Conservation (phyloP, 2,888 invertebrate species). For the Zaprionus bogoriensis region DNA sequence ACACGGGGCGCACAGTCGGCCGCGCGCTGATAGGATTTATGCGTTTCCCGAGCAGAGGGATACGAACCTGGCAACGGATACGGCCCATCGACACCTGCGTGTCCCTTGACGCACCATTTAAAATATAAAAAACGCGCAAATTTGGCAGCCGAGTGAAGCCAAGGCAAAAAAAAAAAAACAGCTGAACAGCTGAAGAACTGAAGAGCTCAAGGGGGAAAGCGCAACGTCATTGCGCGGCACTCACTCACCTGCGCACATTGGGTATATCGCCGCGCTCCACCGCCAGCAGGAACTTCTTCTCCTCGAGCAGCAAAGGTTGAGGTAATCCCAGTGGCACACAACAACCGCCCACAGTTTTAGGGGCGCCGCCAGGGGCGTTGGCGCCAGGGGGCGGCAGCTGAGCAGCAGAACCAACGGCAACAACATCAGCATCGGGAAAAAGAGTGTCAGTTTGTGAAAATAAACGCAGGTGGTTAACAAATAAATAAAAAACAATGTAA, state of each 20-base stretch:
- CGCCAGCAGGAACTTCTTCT: constrained; percentile 95
- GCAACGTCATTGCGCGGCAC: constrained; percentile 19
- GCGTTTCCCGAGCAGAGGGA: constrained; percentile 30
- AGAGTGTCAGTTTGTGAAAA: constrained; percentile 31
- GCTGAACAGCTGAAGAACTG: not conserved
- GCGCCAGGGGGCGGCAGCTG: constrained; percentile 60
- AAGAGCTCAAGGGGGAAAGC: not conserved
- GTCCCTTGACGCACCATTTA: constrained; percentile 38
- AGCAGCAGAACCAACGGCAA: not conserved
- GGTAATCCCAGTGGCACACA: constrained; percentile 87
- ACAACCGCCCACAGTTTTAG: constrained; percentile 72
- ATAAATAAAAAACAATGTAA: constrained; percentile 48
- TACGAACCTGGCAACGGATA: constrained; percentile 25
- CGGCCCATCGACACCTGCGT: constrained; percentile 55
- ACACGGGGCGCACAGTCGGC: not conserved
- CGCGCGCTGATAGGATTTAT: constrained; percentile 62
- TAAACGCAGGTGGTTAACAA: constrained; percentile 44
- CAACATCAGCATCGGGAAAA: constrained; percentile 3
- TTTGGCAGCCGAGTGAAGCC: constrained; percentile 13
- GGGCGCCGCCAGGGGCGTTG: constrained; percentile 36
- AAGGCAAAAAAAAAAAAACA: not conserved
- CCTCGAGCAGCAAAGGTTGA: constrained; percentile 89
- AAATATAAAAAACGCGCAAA: constrained; percentile 26
- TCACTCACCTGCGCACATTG: constrained; percentile 89
- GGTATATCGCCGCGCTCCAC: constrained; percentile 96